These are phyloP conservation scores for Vesta saturnalis DNA, from an alignment of 2,888 invertebrate genomes.

Conservation along the genomic window DNA sequence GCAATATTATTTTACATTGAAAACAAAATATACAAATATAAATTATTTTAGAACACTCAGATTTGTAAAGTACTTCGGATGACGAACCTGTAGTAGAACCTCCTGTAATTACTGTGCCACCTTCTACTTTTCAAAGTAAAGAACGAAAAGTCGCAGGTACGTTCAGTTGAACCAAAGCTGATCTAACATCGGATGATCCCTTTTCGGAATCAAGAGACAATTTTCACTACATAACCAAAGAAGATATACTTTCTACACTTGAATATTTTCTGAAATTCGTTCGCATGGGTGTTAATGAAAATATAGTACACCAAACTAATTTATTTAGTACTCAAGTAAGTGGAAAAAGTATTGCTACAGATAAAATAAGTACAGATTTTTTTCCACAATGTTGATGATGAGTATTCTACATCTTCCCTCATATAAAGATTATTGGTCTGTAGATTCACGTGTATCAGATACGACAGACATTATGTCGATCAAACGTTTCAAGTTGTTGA, in stretches of 20 bases:
- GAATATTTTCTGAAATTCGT: not conserved
- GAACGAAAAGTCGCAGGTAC: too few species aligned
- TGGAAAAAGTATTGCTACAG: not conserved
- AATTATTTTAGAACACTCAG: too few species aligned
- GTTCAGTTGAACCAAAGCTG: conserved; percentile 12
- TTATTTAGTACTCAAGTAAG: conserved; percentile 24
- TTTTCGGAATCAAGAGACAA: not conserved
- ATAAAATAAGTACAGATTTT: not conserved
- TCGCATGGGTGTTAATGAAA: not conserved
- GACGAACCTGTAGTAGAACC: not conserved
- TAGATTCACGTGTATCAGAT: conserved; percentile 13
- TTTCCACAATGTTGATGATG: not conserved
- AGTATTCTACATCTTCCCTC: not conserved
- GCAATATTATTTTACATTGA: not conserved
- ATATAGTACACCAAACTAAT: conserved; percentile 28
- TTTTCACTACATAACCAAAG: not conserved
- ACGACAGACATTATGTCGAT: too few species aligned
- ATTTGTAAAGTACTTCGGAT: too few species aligned
- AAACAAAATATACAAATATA: too few species aligned
- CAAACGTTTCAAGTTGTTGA: too few species aligned
- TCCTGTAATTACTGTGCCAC: not conserved
- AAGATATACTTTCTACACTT: not conserved
- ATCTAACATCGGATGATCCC: too few species aligned
- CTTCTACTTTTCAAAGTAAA: too few species aligned
- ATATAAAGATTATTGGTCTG: conserved; percentile 29